Conservation (phyloP, 2,113 vertebrate species). For the Sminthopsis crassicaudata region DNA sequence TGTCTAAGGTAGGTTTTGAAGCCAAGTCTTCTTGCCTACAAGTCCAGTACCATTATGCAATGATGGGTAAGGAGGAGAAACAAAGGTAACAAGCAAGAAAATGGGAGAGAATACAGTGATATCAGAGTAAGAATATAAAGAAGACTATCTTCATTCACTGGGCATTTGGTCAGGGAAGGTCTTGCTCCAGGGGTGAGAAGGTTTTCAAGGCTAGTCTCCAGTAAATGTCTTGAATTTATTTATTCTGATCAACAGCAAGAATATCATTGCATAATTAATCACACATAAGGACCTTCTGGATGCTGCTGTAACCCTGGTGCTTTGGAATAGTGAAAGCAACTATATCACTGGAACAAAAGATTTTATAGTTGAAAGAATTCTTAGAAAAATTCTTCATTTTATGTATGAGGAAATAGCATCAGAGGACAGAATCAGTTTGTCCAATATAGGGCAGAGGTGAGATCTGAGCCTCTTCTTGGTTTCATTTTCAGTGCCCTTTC, state of each 20-base stretch:
- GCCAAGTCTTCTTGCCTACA: neutral
- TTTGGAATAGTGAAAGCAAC: neutral
- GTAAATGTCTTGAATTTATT: neutral
- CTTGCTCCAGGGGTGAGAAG: neutral
- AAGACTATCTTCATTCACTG: neutral
- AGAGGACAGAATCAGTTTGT: neutral
- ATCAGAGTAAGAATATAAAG: neutral
- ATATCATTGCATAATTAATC: neutral
- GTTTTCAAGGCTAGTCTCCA: neutral
- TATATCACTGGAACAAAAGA: neutral
- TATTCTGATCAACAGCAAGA: neutral
- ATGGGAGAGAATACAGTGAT: neutral
- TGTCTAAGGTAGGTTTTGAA: neutral
- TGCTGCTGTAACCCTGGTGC: neutral
- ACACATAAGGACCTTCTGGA: neutral
- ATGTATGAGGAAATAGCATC: neutral
- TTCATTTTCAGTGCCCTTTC: neutral
- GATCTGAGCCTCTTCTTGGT: neutral
- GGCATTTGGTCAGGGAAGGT: neutral
- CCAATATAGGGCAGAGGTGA: neutral
- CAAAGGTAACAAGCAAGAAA: neutral
- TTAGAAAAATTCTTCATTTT: neutral
- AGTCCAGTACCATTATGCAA: neutral
- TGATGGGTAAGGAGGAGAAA: neutral
- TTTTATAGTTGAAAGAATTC: neutral